Conservation (phyloP, 2,113 vertebrate genomes). For the Connochaetes taurinus region DNA sequence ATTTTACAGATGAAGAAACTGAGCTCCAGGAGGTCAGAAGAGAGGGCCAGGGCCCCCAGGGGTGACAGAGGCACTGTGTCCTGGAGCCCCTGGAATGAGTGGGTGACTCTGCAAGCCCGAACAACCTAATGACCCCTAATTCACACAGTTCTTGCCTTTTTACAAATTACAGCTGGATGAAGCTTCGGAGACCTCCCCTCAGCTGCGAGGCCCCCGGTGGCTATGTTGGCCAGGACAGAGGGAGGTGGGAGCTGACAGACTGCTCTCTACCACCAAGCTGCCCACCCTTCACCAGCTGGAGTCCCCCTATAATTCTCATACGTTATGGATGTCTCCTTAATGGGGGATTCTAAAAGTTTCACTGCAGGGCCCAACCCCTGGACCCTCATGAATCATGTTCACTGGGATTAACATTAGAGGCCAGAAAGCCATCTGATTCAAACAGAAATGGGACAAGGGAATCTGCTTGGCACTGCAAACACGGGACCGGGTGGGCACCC, state of each 20-base stretch:
- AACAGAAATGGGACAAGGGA: not conserved
- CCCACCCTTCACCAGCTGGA: not conserved
- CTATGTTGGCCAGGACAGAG: not conserved
- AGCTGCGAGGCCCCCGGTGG: not conserved
- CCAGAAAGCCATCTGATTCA: not conserved
- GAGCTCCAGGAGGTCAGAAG: not conserved
- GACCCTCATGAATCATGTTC: conserved; percentile 11
- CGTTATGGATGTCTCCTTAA: not conserved
- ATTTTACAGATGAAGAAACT: not conserved
- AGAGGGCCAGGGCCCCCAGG: not conserved
- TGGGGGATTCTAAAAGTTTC: not conserved
- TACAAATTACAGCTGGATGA: not conserved
- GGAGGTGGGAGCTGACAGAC: not conserved
- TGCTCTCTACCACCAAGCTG: not conserved
- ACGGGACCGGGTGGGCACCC: rapidly evolving
- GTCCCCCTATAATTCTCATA: not conserved
- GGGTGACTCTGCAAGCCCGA: not conserved
- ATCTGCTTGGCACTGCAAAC: not conserved
- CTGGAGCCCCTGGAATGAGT: not conserved
- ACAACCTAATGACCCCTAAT: not conserved
- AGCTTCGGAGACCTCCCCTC: not conserved
- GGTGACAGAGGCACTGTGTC: not conserved
- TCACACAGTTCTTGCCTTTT: conserved; percentile 11
- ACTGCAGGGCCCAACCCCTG: not conserved
- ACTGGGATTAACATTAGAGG: conserved; percentile 23